Evolutionary conservation across 2,888 invertebrate genomes (phyloP).

Genomic region (Pomacea canaliculata): DNA sequence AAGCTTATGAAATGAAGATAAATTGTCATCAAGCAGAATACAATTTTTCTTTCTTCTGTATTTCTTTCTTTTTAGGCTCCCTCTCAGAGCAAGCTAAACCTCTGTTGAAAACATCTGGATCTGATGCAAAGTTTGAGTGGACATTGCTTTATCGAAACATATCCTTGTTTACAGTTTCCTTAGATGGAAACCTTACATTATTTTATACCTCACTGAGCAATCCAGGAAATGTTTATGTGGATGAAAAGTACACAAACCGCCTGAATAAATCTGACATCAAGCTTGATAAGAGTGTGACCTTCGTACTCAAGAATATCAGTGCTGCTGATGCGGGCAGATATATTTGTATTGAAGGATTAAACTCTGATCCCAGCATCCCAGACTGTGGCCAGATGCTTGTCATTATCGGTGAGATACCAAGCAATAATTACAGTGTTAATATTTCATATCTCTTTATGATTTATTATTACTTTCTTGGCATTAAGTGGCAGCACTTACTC

Average conservation of each 20-base stretch:
- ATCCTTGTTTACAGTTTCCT: neutral
- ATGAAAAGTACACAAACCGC: neutral
- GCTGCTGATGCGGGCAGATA: constrained; percentile 21
- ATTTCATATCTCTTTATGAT: no score
- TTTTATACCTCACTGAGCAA: neutral
- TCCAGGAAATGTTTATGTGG: neutral
- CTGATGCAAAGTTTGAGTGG: neutral
- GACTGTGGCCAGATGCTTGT: constrained; percentile 29
- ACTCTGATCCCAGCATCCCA: neutral
- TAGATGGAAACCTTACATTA: neutral
- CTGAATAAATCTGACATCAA: neutral
- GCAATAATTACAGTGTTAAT: no score
- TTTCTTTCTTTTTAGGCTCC: neutral
- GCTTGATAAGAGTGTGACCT: constrained; percentile 1
- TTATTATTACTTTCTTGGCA: no score
- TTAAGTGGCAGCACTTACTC: no score
- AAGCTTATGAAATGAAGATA: no score
- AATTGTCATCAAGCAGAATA: no score
- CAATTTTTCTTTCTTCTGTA: neutral
- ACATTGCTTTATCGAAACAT: neutral
- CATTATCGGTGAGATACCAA: constrained; percentile 22
- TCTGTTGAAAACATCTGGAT: neutral
- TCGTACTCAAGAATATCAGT: constrained; percentile 12
- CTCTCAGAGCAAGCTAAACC: neutral
- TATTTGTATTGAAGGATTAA: constrained; percentile 11